Evolutionary conservation across 2,797 vertebrate genomes (phyloP), one percentile per base, ranked within the genome.

Genomic region (Sciurus carolinensis): DNA sequence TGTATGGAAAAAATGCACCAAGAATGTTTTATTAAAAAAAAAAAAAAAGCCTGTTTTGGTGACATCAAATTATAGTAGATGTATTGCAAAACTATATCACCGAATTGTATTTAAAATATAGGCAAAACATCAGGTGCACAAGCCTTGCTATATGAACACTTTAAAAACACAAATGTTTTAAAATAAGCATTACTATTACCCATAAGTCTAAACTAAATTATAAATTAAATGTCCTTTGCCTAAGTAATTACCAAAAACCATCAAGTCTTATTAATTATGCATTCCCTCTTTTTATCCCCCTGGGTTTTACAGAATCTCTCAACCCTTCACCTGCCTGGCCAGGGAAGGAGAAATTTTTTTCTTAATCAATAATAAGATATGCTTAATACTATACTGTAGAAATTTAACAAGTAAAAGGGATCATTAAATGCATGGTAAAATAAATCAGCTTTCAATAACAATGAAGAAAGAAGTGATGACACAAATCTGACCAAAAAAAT

Each of bases 371-470:
- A 91, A 93, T 95, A 90, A 96, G 91, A 93, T 62, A 94, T 72
- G 50, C n/a, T 87, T 67, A 73, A 76, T 67, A 91, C 71, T 79
- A 92, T 71, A 85, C 36, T 47, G 14, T 0, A 94, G 73, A 96
- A 59, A 85, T 94, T 33, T 92, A 54, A 93, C 47, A 93, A 88
- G 26, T 82, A 85, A 94, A 90, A 77, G 11, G 85, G 84, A 93
- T 85, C 81, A 85, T n/a, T 85, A 93, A 82, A 54, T 76, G n/a
- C 52, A 44, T 30, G 18, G 18, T 52, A 81, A 86, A 67, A 67
- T 54, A 95, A 95, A 92, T 83, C 57, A 93, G 67, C n/a, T 95
- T 59, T 94, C 91, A 90, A 47, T 95, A 76, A 90, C 44, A 39
- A 95, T 36, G n/a, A 88, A 82, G 24, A 94, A 88, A 82, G 50